Conservation (phyloP, 1,140 invertebrate genomes). For the Triops longicaudatus region DNA sequence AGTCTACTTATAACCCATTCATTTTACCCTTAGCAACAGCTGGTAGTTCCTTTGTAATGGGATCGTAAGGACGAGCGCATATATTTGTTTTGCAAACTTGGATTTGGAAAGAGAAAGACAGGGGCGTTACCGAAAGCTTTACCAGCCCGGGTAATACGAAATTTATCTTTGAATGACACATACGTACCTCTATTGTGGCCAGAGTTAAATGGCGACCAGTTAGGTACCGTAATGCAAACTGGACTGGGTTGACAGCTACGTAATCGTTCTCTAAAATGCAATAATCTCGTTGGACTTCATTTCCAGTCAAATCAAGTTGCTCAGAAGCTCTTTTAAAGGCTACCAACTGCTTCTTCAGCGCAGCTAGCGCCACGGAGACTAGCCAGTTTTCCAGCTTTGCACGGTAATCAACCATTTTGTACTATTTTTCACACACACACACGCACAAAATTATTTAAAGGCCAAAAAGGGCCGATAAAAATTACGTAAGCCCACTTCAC, state of each 20-base stretch:
- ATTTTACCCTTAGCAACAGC: too few relatives aligned
- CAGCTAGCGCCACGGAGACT: not conserved
- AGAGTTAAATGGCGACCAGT: not conserved
- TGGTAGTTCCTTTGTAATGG: too few relatives aligned
- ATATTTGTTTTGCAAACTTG: too few relatives aligned
- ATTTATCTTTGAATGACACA: not conserved
- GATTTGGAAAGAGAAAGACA: too few relatives aligned
- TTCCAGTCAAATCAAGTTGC: not conserved
- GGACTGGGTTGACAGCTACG: not conserved
- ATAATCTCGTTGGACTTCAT: not conserved
- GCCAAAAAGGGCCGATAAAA: not conserved
- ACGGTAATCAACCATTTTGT: not conserved
- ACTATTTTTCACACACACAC: not conserved
- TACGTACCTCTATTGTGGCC: not conserved
- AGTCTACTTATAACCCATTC: too few relatives aligned
- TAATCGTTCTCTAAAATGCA: not conserved
- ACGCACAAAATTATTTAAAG: not conserved
- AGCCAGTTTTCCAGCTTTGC: not conserved
- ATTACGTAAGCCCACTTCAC: not conserved
- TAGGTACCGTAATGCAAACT: not conserved
- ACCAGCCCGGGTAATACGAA: too few relatives aligned
- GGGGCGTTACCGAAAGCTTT: too few relatives aligned
- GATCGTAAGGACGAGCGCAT: too few relatives aligned
- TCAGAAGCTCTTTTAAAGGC: not conserved
- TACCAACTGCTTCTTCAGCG: not conserved